Evolutionary conservation across 92 coral and sea anemone species (phyloP).

Genomic region (Ricordea florida): DNA sequence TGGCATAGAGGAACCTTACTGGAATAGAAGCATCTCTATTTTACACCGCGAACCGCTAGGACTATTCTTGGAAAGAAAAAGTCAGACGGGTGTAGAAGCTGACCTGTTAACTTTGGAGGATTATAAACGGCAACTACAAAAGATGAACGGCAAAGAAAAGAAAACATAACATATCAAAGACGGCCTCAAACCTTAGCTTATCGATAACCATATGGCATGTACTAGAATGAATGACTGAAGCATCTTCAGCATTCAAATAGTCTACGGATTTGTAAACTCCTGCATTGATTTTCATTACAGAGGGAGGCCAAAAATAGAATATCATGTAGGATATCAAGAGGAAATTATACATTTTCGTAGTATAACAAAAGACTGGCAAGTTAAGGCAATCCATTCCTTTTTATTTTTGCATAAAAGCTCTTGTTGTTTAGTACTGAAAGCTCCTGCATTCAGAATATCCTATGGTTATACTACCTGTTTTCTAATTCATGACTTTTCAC

Average conservation of each 20-base stretch:
- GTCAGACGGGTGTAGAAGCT: slow-evolving; percentile 86
- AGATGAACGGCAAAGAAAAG: slow-evolving; percentile 46
- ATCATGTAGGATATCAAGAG: too few relatives aligned
- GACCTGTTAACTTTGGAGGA: slow-evolving; percentile 80
- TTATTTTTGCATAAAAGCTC: neutral
- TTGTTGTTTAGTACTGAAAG: neutral
- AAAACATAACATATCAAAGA: slow-evolving; percentile 15
- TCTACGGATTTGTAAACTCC: too few relatives aligned
- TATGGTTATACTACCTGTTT: neutral
- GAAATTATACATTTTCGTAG: too few relatives aligned
- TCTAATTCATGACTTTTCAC: neutral
- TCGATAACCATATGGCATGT: too few relatives aligned
- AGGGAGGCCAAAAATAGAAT: too few relatives aligned
- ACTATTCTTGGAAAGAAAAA: slow-evolving; percentile 83
- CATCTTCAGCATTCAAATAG: neutral
- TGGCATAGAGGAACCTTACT: slow-evolving; percentile 87
- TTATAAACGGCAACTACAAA: slow-evolving; percentile 69
- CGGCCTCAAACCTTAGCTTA: too few relatives aligned
- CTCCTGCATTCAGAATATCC: neutral
- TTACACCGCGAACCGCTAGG: slow-evolving; percentile 86
- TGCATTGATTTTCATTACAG: too few relatives aligned
- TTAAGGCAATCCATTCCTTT: too few relatives aligned
- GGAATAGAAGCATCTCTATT: slow-evolving; percentile 94
- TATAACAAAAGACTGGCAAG: too few relatives aligned
- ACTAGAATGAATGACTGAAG: too few relatives aligned